A percentile compares a stretch with the other conserved stretches of the same genome.
phyloP scores from a whole-genome alignment of 2,113 vertebrate species.

The Craseonycteris thonglongyai region DNA sequence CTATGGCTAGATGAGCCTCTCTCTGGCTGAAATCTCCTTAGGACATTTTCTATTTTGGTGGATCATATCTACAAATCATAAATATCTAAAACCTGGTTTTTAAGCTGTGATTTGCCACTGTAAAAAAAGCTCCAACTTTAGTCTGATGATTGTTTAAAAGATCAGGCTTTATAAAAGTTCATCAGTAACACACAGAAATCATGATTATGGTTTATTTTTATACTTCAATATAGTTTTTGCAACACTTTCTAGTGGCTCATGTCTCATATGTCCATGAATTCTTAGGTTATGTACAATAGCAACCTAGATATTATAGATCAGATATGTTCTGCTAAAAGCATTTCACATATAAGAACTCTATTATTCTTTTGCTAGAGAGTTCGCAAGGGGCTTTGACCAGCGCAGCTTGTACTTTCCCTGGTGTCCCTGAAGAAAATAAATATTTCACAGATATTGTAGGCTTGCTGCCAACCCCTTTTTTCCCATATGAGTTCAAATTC shows the following conservation, averaged over 20 bases:
- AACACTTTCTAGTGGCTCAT: neutral
- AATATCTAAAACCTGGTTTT: neutral
- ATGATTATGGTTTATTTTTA: neutral
- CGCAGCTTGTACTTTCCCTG: neutral
- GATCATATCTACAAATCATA: neutral
- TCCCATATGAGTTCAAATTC: neutral
- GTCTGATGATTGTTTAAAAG: slow-evolving; percentile 28
- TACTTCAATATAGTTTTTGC: neutral
- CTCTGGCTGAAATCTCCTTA: neutral
- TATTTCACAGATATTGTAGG: neutral
- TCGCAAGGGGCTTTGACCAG: neutral
- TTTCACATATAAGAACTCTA: neutral
- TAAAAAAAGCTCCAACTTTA: neutral
- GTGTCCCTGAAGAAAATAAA: neutral
- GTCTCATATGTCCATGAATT: neutral
- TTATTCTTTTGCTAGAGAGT: neutral
- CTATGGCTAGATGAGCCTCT: neutral
- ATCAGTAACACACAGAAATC: slow-evolving; percentile 10
- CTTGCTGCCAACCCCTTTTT: neutral
- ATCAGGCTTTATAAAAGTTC: slow-evolving; percentile 29
- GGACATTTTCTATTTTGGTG: neutral
- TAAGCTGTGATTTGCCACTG: neutral
- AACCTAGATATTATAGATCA: neutral
- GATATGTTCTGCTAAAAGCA: neutral
- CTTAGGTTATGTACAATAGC: neutral